Conservation (phyloP, 2,888 invertebrate genomes). For the Lapara coniferarum region DNA sequence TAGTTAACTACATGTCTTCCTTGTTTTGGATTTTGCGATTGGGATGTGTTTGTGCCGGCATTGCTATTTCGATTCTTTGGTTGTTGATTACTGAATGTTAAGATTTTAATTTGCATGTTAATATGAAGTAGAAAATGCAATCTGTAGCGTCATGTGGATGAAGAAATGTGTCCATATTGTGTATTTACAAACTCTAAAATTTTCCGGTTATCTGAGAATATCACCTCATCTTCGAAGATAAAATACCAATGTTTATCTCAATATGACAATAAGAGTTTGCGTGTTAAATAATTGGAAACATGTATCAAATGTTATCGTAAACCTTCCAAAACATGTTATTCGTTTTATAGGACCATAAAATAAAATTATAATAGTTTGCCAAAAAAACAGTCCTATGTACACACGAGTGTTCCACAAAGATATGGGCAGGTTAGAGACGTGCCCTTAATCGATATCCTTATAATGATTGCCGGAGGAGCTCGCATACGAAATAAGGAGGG, state of each 20-base stretch:
- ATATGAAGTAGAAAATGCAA: too few species aligned
- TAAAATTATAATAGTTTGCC: conserved; percentile 36
- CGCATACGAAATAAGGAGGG: conserved; percentile 85
- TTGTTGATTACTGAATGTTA: background rate
- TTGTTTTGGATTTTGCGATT: conserved; percentile 37
- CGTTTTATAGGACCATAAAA: conserved; percentile 8
- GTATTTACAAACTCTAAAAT: background rate
- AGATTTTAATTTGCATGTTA: too few species aligned
- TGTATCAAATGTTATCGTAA: conserved; percentile 27
- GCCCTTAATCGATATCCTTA: conserved; percentile 84
- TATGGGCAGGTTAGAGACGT: conserved; percentile 80
- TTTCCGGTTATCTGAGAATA: background rate
- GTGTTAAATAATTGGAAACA: background rate
- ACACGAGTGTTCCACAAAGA: conserved; percentile 74
- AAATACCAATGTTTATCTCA: background rate
- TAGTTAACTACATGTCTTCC: conserved; percentile 75
- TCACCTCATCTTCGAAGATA: background rate
- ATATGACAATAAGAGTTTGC: background rate
- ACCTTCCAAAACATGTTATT: conserved; percentile 17
- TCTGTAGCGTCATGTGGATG: too few species aligned
- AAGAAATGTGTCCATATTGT: too few species aligned
- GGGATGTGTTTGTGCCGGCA: background rate
- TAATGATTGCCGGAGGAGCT: conserved; percentile 84
- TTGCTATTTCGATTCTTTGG: background rate
- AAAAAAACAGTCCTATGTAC: conserved; percentile 65